phyloP scores from a whole-genome alignment of 2,797 vertebrate genomes.

The Silurus lanzhouensis region DNA sequence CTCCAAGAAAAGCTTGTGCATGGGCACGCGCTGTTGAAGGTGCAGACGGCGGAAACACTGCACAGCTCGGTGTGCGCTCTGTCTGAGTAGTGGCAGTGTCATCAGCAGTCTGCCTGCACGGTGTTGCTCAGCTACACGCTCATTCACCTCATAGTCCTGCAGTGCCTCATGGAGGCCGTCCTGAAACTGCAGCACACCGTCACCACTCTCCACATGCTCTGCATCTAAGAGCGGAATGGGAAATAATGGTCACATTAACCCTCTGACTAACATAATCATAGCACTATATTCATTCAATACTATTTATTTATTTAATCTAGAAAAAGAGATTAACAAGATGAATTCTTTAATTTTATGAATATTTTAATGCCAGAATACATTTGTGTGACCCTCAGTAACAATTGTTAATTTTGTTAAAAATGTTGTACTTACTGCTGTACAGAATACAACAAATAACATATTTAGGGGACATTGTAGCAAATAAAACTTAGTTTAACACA shows the following conservation, averaged over 20 bases:
- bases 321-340: neutral
- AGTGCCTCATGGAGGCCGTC: slow-evolving; percentile 73
- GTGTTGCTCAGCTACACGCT: slow-evolving; percentile 53
- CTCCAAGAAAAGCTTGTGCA: slow-evolving; percentile 77
- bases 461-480: neutral
- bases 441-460: neutral
- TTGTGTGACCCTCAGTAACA: neutral
- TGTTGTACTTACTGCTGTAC: neutral
- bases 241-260: neutral
- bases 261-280: neutral
- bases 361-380: neutral
- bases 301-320: neutral
- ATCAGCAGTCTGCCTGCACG: slow-evolving; percentile 71
- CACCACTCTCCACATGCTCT: slow-evolving; percentile 63
- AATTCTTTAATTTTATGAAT: neutral
- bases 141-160: slow-evolving; percentile 67
- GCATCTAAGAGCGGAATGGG: slow-evolving; percentile 58
- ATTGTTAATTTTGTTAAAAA: neutral
- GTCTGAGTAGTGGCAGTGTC: slow-evolving; percentile 73
- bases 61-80: slow-evolving; percentile 63
- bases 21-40: slow-evolving; percentile 58
- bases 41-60: slow-evolving; percentile 62
- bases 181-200: slow-evolving; percentile 69
- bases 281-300: neutral
- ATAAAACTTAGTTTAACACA: neutral